Conservation (phyloP, 2,888 invertebrate genomes). For the Mechanitis mazaeus region DNA sequence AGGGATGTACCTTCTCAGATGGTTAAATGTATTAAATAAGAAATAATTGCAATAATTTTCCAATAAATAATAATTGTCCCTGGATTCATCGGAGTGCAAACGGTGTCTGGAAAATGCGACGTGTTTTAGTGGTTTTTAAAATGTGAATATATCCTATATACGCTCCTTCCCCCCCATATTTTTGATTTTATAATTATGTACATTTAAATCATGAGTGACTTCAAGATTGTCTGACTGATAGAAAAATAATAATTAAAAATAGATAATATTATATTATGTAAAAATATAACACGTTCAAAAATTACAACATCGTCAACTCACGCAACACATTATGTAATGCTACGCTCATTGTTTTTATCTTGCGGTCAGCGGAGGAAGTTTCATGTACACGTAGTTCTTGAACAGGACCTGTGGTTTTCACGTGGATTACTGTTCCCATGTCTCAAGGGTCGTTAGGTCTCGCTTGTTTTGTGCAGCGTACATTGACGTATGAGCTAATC, state of each 20-base stretch:
- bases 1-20: neutral
- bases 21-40: neutral
- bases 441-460: constrained; percentile 31
- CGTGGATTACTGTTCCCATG: constrained; percentile 60
- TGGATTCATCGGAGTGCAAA: no score
- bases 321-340: constrained; percentile 22
- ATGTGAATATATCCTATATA: no score
- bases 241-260: neutral
- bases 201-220: no score
- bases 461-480: constrained; percentile 19
- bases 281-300: neutral
- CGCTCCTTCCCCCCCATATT: no score
- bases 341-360: constrained; percentile 40
- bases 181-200: no score
- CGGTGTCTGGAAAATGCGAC: no score
- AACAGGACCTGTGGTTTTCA: constrained; percentile 52
- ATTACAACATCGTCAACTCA: neutral
- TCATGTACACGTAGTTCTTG: constrained; percentile 41
- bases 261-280: neutral
- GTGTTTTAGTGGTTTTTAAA: no score
- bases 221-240: neutral
- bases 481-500: constrained; percentile 7
- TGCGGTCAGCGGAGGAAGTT: constrained; percentile 67
- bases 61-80: no score
- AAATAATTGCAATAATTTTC: no score